Evolutionary conservation across 2,113 vertebrate genomes (phyloP).

Genomic region (Coryphaenoides rupestris): DNA sequence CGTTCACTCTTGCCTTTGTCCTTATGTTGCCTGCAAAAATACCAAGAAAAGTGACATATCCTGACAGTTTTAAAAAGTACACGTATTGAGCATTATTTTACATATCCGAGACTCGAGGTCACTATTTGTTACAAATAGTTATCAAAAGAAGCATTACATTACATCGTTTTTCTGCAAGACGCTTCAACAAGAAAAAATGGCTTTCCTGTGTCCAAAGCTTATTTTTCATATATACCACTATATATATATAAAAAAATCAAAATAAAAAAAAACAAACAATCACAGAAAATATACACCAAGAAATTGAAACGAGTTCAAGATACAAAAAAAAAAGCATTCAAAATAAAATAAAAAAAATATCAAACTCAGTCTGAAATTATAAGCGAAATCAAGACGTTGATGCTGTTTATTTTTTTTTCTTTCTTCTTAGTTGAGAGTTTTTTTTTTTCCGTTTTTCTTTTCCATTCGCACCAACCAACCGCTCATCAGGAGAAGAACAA

Average conservation of each 20-base stretch:
- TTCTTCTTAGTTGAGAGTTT: too few species aligned
- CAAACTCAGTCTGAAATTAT: constrained; percentile 66
- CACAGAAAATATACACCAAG: constrained; percentile 91
- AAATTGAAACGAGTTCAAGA: constrained; percentile 77
- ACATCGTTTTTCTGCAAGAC: constrained; percentile 75
- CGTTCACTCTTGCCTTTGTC: constrained; percentile 71
- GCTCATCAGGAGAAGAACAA: constrained; percentile 54
- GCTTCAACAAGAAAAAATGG: constrained; percentile 74
- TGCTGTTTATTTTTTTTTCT: constrained; percentile 63
- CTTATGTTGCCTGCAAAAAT: constrained; percentile 78
- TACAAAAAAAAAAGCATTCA: constrained; percentile 82
- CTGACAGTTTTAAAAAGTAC: constrained; percentile 76
- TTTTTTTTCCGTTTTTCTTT: too few species aligned
- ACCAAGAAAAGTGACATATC: constrained; percentile 75
- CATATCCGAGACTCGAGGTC: constrained; percentile 79
- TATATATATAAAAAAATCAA: constrained; percentile 59
- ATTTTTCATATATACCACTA: constrained; percentile 83
- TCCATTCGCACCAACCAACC: constrained; percentile 75
- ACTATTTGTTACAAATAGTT: constrained; percentile 84
- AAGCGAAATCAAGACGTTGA: constrained; percentile 74
- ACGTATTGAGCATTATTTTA: constrained; percentile 77
- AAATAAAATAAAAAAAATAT: too few species aligned
- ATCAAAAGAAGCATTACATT: constrained; percentile 80
- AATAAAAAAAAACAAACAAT: constrained; percentile 60
- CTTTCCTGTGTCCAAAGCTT: constrained; percentile 81